phyloP scores from a whole-genome alignment of 2,888 invertebrate genomes.

The Lasiommata megera region DNA sequence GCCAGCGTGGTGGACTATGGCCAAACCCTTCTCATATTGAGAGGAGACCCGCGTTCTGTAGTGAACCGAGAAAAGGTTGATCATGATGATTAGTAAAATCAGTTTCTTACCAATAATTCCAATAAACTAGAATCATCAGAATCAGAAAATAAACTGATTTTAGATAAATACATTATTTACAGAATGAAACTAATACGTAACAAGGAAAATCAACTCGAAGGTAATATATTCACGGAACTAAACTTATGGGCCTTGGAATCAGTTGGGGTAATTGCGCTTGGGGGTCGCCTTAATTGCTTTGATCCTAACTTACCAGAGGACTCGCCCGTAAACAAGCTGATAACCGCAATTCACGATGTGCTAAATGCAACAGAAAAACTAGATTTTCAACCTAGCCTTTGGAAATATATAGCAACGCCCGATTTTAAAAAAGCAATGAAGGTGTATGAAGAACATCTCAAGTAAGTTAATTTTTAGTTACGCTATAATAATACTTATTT shows the following conservation, averaged over 20 bases:
- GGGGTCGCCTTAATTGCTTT: conserved; percentile 59
- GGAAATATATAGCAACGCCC: conserved; percentile 51
- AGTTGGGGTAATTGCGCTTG: conserved; percentile 60
- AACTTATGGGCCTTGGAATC: conserved; percentile 85
- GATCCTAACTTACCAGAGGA: conserved; percentile 51
- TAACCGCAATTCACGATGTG: conserved; percentile 53
- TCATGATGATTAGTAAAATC: too few species aligned
- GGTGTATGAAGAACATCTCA: conserved; percentile 43
- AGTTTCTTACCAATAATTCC: too few species aligned
- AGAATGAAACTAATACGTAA: conserved; percentile 77
- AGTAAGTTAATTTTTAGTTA: too few species aligned
- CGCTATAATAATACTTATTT: too few species aligned
- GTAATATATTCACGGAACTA: conserved; percentile 77
- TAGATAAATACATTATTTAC: conserved; percentile 34
- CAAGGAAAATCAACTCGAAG: conserved; percentile 75
- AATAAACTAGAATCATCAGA: too few species aligned
- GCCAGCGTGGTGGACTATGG: too few species aligned
- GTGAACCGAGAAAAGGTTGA: too few species aligned
- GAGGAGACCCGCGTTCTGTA: too few species aligned
- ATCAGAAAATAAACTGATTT: too few species aligned
- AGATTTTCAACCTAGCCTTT: conserved; percentile 54
- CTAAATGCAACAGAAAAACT: conserved; percentile 45
- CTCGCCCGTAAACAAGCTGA: conserved; percentile 53
- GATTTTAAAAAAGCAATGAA: conserved; percentile 51
- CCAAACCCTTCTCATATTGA: too few species aligned